Evolutionary conservation across 2,888 invertebrate species (phyloP).

Genomic region (Agrochola circellaris): DNA sequence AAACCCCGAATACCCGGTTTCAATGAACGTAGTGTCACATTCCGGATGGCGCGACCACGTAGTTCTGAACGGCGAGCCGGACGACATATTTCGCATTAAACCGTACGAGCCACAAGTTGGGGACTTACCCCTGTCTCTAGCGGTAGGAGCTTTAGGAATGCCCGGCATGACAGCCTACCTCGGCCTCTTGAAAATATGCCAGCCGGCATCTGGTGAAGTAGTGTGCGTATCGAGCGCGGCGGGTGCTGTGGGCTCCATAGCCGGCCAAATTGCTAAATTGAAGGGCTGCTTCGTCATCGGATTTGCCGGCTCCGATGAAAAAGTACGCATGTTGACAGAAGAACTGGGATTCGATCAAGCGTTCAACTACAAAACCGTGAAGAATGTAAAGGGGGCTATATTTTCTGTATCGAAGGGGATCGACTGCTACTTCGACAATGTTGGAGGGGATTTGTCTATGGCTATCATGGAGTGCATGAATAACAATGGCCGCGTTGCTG

Average conservation of each 20-base stretch:
- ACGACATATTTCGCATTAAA: conserved; percentile 69
- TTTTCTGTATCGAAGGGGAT: conserved; percentile 91
- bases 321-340: conserved; percentile 91
- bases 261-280: conserved; percentile 91
- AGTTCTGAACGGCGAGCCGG: conserved; percentile 67
- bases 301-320: conserved; percentile 92
- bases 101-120: conserved; percentile 86
- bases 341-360: conserved; percentile 92
- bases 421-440: conserved; percentile 94
- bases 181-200: conserved; percentile 89
- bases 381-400: conserved; percentile 82
- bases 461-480: conserved; percentile 91
- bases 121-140: conserved; percentile 86
- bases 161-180: conserved; percentile 86
- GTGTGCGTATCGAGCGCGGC: conserved; percentile 93
- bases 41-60: conserved; percentile 92
- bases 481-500: conserved; percentile 89
- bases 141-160: conserved; percentile 92
- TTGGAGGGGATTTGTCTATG: conserved; percentile 91
- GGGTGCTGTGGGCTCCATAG: conserved; percentile 93
- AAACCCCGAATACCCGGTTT: conserved; percentile 90
- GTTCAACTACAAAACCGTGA: conserved; percentile 92
- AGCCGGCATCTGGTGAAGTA: conserved; percentile 92
- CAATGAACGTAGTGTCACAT: conserved; percentile 90
- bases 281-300: conserved; percentile 76